These are phyloP conservation scores for Hylyphantes graminicola DNA, from an alignment of 1,140 invertebrate species.

Conservation along the genomic window DNA sequence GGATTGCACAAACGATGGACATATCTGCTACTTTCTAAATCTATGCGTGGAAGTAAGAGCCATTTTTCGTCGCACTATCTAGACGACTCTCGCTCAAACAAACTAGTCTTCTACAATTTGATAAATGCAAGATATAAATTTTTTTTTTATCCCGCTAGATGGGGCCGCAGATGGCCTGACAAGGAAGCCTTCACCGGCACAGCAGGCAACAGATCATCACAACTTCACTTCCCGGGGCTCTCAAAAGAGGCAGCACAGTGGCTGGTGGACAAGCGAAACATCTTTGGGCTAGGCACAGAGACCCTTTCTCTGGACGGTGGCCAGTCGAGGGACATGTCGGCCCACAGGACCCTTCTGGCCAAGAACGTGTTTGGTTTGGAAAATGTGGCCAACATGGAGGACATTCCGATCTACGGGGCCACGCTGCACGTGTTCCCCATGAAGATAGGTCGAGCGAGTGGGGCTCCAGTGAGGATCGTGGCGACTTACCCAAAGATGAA, in stretches of 20 bases:
- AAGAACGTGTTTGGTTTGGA: constrained; percentile 73
- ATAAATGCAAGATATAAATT: no score
- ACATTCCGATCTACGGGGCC: constrained; percentile 49
- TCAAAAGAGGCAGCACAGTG: constrained; percentile 73
- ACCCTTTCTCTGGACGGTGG: constrained; percentile 73
- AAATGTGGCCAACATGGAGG: constrained; percentile 66
- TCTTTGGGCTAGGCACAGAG: constrained; percentile 76
- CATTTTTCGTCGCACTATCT: no score
- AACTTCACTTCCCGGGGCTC: constrained; percentile 69
- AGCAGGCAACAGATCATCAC: constrained; percentile 19
- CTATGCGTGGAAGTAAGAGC: no score
- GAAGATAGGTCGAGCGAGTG: constrained; percentile 62
- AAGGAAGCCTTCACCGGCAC: constrained; percentile 62
- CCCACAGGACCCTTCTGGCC: constrained; percentile 69
- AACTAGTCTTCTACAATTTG: no score
- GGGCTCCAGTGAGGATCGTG: constrained; percentile 61
- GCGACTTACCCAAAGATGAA: constrained; percentile 38
- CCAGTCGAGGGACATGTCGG: constrained; percentile 63
- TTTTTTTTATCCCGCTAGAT: constrained; percentile 67
- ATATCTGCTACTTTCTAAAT: no score
- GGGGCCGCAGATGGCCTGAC: constrained; percentile 63
- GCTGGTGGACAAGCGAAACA: constrained; percentile 71
- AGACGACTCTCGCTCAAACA: no score
- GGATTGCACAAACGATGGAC: no score
- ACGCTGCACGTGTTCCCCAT: constrained; percentile 61